phyloP scores from a whole-genome alignment of 1,140 invertebrate genomes.

The Micrasema minimum region DNA sequence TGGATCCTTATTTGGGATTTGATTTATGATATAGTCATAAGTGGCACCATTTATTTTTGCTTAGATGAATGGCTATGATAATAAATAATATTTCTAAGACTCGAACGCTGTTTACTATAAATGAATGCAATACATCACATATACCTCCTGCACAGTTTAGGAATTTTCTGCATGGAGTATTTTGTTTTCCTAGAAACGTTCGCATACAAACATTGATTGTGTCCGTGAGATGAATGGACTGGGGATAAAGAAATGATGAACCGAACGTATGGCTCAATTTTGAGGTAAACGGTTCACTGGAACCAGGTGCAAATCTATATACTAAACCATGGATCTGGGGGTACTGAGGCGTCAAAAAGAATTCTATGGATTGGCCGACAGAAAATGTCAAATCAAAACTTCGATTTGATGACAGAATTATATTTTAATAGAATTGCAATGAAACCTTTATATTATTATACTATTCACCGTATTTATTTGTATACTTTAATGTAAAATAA shows the following conservation, averaged over 20 bases:
- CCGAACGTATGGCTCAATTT: conserved; percentile 12
- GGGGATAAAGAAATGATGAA: conserved; percentile 41
- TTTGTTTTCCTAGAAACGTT: conserved; percentile 24
- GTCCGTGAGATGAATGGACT: conserved; percentile 31
- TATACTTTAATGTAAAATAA: no score
- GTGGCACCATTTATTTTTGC: no score
- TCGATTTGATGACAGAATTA: conserved; percentile 20
- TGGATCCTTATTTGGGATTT: no score
- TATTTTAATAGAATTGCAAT: conserved; percentile 9
- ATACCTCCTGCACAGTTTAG: conserved; percentile 13
- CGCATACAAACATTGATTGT: conserved; percentile 36
- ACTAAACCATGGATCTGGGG: conserved; percentile 3
- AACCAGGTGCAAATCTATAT: conserved; percentile 17
- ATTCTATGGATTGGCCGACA: conserved; percentile 14
- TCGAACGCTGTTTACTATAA: no score
- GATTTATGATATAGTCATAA: no score
- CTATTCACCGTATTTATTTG: no score
- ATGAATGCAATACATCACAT: conserved; percentile 5
- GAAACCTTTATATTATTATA: no score
- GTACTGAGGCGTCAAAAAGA: conserved; percentile 24
- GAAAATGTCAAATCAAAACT: conserved; percentile 21
- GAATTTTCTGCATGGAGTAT: conserved; percentile 28
- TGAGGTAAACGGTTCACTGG: conserved; percentile 6
- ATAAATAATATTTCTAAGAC: no score
- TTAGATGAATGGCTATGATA: no score